Conservation (phyloP, 2,797 vertebrate genomes). For the Sebastes variabilis region DNA sequence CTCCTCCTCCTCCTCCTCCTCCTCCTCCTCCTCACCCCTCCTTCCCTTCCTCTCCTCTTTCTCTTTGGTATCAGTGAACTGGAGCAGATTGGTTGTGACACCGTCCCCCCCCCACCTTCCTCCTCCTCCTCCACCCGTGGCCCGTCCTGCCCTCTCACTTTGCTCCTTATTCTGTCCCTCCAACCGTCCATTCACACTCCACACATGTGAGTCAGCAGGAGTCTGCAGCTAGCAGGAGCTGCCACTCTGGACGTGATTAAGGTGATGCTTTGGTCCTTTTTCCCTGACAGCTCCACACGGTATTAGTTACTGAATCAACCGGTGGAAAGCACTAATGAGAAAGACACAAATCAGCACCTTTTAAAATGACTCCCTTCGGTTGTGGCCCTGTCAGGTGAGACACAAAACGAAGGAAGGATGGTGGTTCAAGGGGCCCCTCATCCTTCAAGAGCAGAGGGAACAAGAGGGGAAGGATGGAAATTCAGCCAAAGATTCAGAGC, state of each 20-base stretch:
- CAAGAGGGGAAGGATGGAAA: conserved; percentile 10
- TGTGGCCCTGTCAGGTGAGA: conserved; percentile 23
- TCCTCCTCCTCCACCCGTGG: conserved; percentile 15
- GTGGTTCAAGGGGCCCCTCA: conserved; percentile 26
- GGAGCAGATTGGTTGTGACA: conserved; percentile 79
- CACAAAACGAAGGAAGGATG: conserved; percentile 17
- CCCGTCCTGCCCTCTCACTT: conserved; percentile 59
- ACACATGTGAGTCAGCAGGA: conserved; percentile 73
- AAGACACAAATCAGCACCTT: conserved; percentile 2
- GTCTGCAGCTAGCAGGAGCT: conserved; percentile 31
- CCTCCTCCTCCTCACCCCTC: conserved; percentile 19
- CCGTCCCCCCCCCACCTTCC: neutral
- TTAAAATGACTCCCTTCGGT: neutral
- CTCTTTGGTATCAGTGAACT: conserved; percentile 80
- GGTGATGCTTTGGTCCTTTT: conserved; percentile 29
- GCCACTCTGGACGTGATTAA: conserved; percentile 43
- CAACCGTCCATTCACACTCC: conserved; percentile 64
- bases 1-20: conserved; percentile 27
- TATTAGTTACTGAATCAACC: conserved; percentile 36
- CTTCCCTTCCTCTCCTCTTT: conserved; percentile 55
- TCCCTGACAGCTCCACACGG: conserved; percentile 5
- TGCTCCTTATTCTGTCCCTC: conserved; percentile 61
- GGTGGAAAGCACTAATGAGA: conserved; percentile 25
- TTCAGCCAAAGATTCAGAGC: conserved; percentile 30
- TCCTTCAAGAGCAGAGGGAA: conserved; percentile 28